phyloP scores from a whole-genome alignment of 2,888 invertebrate species.

The Drosophila lacicola region DNA sequence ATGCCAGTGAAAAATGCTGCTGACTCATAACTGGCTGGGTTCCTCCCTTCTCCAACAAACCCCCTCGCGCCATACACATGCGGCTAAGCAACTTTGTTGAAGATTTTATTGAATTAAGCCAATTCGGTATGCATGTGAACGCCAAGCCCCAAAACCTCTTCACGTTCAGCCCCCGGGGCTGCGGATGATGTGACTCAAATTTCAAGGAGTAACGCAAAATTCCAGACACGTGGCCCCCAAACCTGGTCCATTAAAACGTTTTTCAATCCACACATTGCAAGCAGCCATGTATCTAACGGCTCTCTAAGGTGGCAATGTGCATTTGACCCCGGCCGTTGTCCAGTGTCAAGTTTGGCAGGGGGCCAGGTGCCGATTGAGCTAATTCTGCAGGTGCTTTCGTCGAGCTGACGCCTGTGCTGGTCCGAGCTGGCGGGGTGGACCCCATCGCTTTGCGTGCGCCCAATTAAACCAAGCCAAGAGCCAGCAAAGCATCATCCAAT shows the following conservation, averaged over 20 bases:
- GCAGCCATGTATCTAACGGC: conserved; percentile 53
- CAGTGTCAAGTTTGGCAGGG: conserved; percentile 23
- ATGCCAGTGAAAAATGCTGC: conserved; percentile 42
- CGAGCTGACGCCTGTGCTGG: conserved; percentile 30
- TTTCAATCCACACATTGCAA: conserved; percentile 66
- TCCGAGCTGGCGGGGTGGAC: conserved; percentile 15
- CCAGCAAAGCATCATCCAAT: conserved; percentile 45
- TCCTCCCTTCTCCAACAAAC: neutral
- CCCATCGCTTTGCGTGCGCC: conserved; percentile 41
- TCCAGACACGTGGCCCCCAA: conserved; percentile 60
- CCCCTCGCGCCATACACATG: neutral
- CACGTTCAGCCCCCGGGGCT: neutral
- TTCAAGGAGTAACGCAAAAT: conserved; percentile 28
- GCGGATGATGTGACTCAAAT: neutral
- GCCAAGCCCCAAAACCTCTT: neutral
- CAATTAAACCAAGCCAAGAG: conserved; percentile 59
- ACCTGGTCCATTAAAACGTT: conserved; percentile 58
- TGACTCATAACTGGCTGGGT: conserved; percentile 63
- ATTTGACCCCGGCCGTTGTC: neutral
- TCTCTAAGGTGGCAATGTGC: conserved; percentile 57
- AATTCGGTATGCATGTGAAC: conserved; percentile 66
- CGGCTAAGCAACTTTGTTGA: conserved; percentile 44
- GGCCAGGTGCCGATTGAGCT: conserved; percentile 50
- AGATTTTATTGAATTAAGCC: conserved; percentile 66
- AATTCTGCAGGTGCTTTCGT: conserved; percentile 47